Evolutionary conservation across 1,140 invertebrate species (phyloP), one percentile per base, ranked within the genome.

Genomic region (Scaptodrosophila lebanonensis): DNA sequence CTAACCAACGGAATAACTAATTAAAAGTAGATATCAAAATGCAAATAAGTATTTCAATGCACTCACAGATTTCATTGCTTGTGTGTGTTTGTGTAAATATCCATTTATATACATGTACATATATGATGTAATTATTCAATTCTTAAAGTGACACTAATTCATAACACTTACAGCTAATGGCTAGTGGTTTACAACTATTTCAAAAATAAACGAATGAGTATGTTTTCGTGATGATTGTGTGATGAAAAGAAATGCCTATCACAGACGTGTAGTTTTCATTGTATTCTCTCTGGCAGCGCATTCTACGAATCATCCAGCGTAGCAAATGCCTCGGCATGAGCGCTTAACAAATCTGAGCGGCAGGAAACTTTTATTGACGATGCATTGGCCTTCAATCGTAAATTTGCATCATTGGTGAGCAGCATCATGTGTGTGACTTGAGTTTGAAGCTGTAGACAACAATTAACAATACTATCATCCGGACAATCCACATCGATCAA

Each of bases 401-500:
- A 43, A 66, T 86, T 86, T 9, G 30, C 44, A 35, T 86, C 85
- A 38, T 86, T 83, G 32, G 79, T 84, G 1, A 86, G 45, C 4
- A 86, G 59, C 27, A 83, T 67, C 18, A 83, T 35, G 36, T 76
- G 42, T 0, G 61, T 44, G 35, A 85, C 73, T 15, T 83, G 48
- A 0, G 51, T n/a, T 36, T 72, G 59, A 3, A 83, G 32, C 56
- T 86, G 85, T n/a, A 86, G 39, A 27, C 83, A 86, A 48, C 85
- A 84, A 43, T 86, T 85, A 0, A 86, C 36, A 13, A 86, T 84
- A 45, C 83, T 75, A 43, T 86, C 85, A 29, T 86, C 85, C 7
- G 67, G 53, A n/a, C 43, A 67, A 18, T 65, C 64, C 3, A 86
- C 56, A 5, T 75, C 51, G 4, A 86, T 83, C 2, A 83, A 18